These are phyloP conservation scores for Spinibarbus caldwelli DNA, from an alignment of 2,797 vertebrate species.

Conservation along the genomic window DNA sequence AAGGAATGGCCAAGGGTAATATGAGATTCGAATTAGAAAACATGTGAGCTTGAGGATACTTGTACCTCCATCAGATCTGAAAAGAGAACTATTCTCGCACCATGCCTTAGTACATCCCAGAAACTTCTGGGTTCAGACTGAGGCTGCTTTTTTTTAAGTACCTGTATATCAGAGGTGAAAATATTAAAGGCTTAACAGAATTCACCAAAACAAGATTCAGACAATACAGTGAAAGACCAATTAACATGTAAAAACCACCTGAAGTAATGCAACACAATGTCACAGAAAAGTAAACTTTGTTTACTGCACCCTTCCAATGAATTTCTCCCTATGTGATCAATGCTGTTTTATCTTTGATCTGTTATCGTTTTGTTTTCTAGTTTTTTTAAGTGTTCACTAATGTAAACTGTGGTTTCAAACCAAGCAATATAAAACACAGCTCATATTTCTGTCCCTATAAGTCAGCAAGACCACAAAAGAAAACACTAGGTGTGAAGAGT, in stretches of 20 bases:
- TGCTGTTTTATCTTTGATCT: not conserved
- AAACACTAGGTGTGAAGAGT: not conserved
- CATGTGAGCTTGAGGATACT: conserved; percentile 62
- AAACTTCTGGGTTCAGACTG: conserved; percentile 89
- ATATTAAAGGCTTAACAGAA: conserved; percentile 73
- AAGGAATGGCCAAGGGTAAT: conserved; percentile 8
- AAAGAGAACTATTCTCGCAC: conserved; percentile 93
- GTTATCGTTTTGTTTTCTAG: not conserved
- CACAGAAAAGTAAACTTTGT: not conserved
- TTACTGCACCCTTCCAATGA: not conserved
- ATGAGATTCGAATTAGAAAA: conserved; percentile 32
- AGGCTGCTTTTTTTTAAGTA: conserved; percentile 86
- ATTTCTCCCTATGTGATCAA: not conserved
- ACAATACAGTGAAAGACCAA: conserved; percentile 9
- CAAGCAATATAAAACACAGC: not conserved
- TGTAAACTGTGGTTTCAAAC: not conserved
- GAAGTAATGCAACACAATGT: not conserved
- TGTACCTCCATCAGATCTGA: conserved; percentile 94
- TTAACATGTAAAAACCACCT: conserved; percentile 25
- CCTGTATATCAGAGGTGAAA: conserved; percentile 81
- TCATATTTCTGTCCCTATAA: not conserved
- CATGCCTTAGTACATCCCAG: conserved; percentile 92
- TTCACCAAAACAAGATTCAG: conserved; percentile 47
- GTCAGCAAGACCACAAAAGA: not conserved
- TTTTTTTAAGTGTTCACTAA: not conserved